Evolutionary conservation across 2,113 vertebrate genomes (phyloP).

Genomic region (Perccottus glenii): DNA sequence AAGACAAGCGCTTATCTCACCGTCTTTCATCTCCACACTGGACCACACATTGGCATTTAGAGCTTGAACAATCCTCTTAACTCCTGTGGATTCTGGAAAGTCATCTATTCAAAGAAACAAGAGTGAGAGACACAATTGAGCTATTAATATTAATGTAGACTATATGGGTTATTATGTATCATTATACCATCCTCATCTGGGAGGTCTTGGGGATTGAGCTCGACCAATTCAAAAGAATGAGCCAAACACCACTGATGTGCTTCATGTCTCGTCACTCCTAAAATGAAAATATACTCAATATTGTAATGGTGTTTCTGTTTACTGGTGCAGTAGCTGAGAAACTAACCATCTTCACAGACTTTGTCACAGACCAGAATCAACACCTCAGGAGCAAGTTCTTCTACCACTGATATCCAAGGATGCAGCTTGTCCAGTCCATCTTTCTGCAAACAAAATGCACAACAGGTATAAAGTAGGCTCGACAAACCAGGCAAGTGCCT

Average conservation of each 20-base stretch:
- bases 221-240: slow-evolving; percentile 94
- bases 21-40: slow-evolving; percentile 93
- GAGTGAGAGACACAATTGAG: not conserved
- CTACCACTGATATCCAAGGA: slow-evolving; percentile 89
- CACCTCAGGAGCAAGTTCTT: slow-evolving; percentile 91
- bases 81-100: slow-evolving; percentile 96
- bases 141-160: not conserved
- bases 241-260: slow-evolving; percentile 97
- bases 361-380: slow-evolving; percentile 95
- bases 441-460: slow-evolving; percentile 76
- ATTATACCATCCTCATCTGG: slow-evolving; percentile 95
- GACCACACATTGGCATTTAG: slow-evolving; percentile 97
- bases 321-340: not conserved
- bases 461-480: not conserved
- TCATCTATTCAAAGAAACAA: slow-evolving; percentile 82
- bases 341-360: slow-evolving; percentile 88
- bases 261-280: slow-evolving; percentile 89
- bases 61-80: slow-evolving; percentile 93
- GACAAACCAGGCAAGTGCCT: too few relatives aligned
- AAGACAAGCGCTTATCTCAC: slow-evolving; percentile 68
- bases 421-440: slow-evolving; percentile 85
- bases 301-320: not conserved
- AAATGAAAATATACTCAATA: not conserved
- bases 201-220: slow-evolving; percentile 90
- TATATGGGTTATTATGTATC: not conserved